phyloP scores from a whole-genome alignment of 2,113 vertebrate genomes.

The Ranitomeya imitator region DNA sequence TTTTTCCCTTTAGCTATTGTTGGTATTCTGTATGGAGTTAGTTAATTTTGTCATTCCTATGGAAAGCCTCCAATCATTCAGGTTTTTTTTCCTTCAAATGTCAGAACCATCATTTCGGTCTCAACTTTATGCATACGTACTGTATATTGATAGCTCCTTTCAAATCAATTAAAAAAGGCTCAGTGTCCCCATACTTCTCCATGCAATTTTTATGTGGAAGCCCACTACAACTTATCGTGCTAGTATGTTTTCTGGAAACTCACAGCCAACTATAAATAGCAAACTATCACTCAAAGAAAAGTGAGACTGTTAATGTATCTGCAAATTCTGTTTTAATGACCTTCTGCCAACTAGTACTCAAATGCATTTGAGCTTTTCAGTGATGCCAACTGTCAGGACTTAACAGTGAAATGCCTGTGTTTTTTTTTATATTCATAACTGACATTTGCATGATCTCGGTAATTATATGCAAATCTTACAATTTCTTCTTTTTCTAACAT shows the following conservation, averaged over 20 bases:
- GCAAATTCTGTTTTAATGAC: conserved; percentile 89
- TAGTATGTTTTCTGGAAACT: conserved; percentile 87
- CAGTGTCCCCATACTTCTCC: conserved; percentile 63
- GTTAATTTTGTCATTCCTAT: conserved; percentile 37
- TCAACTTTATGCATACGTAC: conserved; percentile 72
- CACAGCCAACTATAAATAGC: conserved; percentile 87
- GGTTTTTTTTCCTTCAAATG: conserved; percentile 44
- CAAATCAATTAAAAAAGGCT: conserved; percentile 79
- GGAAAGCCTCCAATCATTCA: conserved; percentile 47
- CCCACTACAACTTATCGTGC: conserved; percentile 80
- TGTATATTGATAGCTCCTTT: conserved; percentile 73
- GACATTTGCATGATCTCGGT: conserved; percentile 89
- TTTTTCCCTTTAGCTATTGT: conserved; percentile 19
- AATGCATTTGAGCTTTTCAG: conserved; percentile 84
- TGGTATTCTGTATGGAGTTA: conserved; percentile 27
- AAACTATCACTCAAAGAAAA: conserved; percentile 88
- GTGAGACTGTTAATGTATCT: conserved; percentile 85
- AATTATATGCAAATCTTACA: conserved; percentile 88
- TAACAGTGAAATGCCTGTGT: conserved; percentile 84
- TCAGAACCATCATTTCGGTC: conserved; percentile 72
- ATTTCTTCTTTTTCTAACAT: conserved; percentile 85
- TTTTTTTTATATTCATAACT: conserved; percentile 80
- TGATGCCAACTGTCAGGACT: conserved; percentile 88
- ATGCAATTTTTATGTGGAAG: conserved; percentile 76
- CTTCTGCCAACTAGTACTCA: conserved; percentile 85